Percentiles rank a stretch among this genome's conserved stretches.
These are phyloP conservation scores for Coptotermes formosanus DNA, from an alignment of 1,140 invertebrate genomes.

Conservation along the genomic window DNA sequence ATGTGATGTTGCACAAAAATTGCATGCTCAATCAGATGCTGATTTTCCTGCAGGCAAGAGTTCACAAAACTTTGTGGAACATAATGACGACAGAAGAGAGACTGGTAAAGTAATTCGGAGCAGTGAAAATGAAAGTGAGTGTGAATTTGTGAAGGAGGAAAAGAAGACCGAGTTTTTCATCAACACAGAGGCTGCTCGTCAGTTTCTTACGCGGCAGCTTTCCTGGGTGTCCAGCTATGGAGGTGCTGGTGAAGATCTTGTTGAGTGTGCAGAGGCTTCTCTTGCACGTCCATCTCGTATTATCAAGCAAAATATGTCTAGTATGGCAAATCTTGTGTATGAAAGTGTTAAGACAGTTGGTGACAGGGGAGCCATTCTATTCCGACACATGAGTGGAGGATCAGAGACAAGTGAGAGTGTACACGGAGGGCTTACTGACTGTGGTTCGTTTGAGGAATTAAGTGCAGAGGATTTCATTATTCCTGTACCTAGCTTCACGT, in stretches of 20 bases:
- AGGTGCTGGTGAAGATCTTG: slow-evolving; percentile 60
- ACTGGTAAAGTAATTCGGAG: slow-evolving; percentile 36
- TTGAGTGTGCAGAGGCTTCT: slow-evolving; percentile 64
- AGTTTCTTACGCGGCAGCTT: slow-evolving; percentile 67
- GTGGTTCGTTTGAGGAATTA: slow-evolving; percentile 55
- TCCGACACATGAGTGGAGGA: slow-evolving; percentile 69
- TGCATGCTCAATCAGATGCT: not conserved
- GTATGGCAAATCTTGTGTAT: slow-evolving; percentile 69
- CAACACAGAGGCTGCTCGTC: slow-evolving; percentile 67
- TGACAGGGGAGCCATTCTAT: slow-evolving; percentile 69
- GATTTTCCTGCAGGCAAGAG: not conserved
- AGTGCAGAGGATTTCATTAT: slow-evolving; percentile 52
- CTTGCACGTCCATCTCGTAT: slow-evolving; percentile 34
- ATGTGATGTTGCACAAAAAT: not conserved
- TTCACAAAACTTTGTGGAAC: not conserved
- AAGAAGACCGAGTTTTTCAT: slow-evolving; percentile 66
- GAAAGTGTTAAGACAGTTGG: slow-evolving; percentile 72
- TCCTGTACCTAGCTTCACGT: slow-evolving; percentile 39
- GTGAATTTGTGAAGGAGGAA: slow-evolving; percentile 52
- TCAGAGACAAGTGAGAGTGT: slow-evolving; percentile 59
- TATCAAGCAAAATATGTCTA: slow-evolving; percentile 48
- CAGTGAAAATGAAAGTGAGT: slow-evolving; percentile 42
- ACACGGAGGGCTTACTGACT: slow-evolving; percentile 43
- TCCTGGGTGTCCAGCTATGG: slow-evolving; percentile 66
- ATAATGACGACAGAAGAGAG: slow-evolving; percentile 12